Conservation (phyloP, 2,797 vertebrate species). For the Tenualosa thibaudeaui region DNA sequence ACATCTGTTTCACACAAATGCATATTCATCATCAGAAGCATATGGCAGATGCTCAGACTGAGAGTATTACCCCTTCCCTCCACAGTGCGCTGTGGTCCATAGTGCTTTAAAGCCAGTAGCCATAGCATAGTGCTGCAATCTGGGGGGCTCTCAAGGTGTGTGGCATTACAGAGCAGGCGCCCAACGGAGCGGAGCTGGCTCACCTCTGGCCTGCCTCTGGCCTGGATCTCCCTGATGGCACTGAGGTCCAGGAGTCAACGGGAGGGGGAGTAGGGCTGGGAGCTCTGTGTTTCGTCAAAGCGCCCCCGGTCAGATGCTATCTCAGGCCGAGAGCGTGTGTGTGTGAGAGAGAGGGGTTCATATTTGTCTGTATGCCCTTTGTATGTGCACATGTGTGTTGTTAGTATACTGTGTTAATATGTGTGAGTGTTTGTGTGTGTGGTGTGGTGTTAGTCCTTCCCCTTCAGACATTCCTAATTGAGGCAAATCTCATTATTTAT, state of each 20-base stretch:
- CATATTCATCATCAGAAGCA: not conserved
- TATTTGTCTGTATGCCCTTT: not conserved
- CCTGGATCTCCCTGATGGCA: not conserved
- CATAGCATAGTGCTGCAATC: not conserved
- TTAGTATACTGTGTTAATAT: not conserved
- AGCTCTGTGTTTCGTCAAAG: constrained; percentile 42
- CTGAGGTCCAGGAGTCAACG: not conserved
- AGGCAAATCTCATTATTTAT: constrained; percentile 55
- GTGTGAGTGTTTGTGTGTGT: not conserved
- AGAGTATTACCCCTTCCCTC: not conserved
- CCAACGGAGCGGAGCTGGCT: not conserved
- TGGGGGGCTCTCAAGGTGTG: not conserved
- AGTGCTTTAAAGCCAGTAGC: not conserved
- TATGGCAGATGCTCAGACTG: not conserved
- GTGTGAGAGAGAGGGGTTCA: not conserved
- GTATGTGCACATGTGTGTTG: not conserved
- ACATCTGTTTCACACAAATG: not conserved
- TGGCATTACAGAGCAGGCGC: not conserved
- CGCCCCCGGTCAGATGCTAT: constrained; percentile 28
- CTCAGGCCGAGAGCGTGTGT: not conserved
- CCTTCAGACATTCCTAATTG: constrained; percentile 53
- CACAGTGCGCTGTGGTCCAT: not conserved
- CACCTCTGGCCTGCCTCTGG: not conserved
- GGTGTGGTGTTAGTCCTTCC: constrained; percentile 32
- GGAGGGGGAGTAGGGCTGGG: not conserved